Evolutionary conservation across 2,113 vertebrate species (phyloP).

Genomic region (Amblyornis subalaris): DNA sequence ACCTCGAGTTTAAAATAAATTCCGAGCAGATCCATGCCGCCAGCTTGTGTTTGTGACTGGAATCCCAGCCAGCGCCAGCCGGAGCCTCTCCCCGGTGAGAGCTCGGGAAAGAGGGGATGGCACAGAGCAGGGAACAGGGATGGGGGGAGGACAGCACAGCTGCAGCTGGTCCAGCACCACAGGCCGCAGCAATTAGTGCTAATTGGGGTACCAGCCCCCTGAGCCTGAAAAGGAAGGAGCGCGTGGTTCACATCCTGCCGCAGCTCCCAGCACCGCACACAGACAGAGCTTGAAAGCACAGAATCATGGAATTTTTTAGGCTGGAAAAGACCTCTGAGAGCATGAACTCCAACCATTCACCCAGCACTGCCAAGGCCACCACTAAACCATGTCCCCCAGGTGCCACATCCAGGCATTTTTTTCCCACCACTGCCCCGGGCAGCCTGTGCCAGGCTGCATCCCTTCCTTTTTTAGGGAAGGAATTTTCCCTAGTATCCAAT

Average conservation of each 20-base stretch:
- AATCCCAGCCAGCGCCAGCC: constrained; percentile 2
- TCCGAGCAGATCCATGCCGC: constrained; percentile 1
- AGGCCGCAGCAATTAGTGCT: neutral
- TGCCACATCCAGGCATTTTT: neutral
- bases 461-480: neutral
- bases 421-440: neutral
- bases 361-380: neutral
- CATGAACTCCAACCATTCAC: neutral
- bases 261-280: fast-evolving
- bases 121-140: neutral
- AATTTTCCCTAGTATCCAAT: neutral
- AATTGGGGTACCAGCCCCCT: neutral
- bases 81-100: neutral
- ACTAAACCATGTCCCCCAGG: neutral
- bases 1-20: neutral
- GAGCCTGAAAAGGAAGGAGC: neutral
- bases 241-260: fast-evolving
- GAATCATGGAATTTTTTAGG: neutral
- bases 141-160: neutral
- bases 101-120: neutral
- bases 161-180: neutral
- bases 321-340: neutral
- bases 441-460: neutral
- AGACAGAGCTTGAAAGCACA: neutral
- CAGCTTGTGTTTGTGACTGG: constrained; percentile 19